phyloP scores from a whole-genome alignment of 2,888 invertebrate species.

The Proisotoma minuta region DNA sequence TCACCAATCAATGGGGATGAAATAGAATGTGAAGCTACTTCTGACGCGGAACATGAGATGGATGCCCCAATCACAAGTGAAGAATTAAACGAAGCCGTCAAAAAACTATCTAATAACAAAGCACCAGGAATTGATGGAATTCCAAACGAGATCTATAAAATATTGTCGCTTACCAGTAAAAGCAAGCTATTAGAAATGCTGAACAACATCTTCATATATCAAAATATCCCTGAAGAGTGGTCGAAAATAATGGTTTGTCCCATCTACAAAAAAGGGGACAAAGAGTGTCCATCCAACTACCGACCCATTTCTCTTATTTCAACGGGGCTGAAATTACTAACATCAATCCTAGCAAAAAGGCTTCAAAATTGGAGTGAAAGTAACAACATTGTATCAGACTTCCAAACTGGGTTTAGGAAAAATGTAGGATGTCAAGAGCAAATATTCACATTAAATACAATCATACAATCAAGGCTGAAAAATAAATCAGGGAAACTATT shows the following conservation, averaged over 20 bases:
- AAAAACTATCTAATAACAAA: not conserved
- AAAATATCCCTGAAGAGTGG: not conserved
- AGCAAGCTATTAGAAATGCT: not conserved
- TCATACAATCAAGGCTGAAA: constrained; percentile 25
- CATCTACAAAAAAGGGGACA: constrained; percentile 40
- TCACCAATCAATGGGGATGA: no score
- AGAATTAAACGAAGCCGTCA: not conserved
- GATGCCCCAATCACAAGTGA: not conserved
- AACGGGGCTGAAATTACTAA: constrained; percentile 38
- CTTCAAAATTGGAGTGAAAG: constrained; percentile 33
- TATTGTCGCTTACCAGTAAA: not conserved
- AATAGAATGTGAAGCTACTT: no score
- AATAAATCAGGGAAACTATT: constrained; percentile 26
- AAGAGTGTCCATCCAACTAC: constrained; percentile 32
- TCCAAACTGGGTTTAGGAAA: constrained; percentile 44
- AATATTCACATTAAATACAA: constrained; percentile 37
- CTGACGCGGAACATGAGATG: no score
- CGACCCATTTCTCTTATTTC: constrained; percentile 33
- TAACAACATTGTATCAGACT: constrained; percentile 38
- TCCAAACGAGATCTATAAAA: not conserved
- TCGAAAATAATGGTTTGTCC: constrained; percentile 18
- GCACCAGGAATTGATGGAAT: not conserved
- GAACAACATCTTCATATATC: not conserved
- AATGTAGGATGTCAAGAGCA: constrained; percentile 39
- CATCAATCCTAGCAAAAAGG: constrained; percentile 29